Conservation (phyloP, 23 tunicate species). For the Diplosoma virens region DNA sequence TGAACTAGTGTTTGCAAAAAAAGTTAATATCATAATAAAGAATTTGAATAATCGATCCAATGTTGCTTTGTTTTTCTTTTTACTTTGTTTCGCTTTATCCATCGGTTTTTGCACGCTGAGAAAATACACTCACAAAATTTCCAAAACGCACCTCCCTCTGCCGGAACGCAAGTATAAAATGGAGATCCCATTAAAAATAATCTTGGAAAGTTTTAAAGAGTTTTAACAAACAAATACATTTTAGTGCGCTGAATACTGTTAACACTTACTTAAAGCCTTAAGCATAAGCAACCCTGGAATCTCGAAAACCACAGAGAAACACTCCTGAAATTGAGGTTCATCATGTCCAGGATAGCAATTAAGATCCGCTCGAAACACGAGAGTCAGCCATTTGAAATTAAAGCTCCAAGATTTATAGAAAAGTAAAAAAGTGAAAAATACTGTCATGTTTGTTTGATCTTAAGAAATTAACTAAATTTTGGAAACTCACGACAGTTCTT, state of each 20-base stretch:
- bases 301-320: constrained; percentile 86
- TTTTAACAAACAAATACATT: background rate
- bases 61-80: constrained; percentile 27
- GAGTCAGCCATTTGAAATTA: constrained; percentile 77
- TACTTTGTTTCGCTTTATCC: constrained; percentile 35
- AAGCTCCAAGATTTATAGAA: constrained; percentile 81
- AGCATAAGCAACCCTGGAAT: constrained; percentile 86
- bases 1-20: no score
- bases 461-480: background rate
- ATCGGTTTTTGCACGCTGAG: constrained; percentile 65
- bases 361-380: constrained; percentile 81
- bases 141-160: constrained; percentile 61
- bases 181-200: constrained; percentile 54
- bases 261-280: constrained; percentile 53
- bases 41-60: constrained; percentile 78
- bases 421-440: constrained; percentile 87
- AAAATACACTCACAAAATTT: constrained; percentile 66
- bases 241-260: no score
- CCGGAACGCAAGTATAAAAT: constrained; percentile 31
- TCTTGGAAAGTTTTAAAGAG: background rate
- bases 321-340: constrained; percentile 59
- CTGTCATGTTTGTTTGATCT: constrained; percentile 43
- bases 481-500: no score
- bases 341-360: constrained; percentile 74
- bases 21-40: constrained; percentile 45